phyloP scores from a whole-genome alignment of 2,113 vertebrate genomes.

The Nesoenas mayeri region DNA sequence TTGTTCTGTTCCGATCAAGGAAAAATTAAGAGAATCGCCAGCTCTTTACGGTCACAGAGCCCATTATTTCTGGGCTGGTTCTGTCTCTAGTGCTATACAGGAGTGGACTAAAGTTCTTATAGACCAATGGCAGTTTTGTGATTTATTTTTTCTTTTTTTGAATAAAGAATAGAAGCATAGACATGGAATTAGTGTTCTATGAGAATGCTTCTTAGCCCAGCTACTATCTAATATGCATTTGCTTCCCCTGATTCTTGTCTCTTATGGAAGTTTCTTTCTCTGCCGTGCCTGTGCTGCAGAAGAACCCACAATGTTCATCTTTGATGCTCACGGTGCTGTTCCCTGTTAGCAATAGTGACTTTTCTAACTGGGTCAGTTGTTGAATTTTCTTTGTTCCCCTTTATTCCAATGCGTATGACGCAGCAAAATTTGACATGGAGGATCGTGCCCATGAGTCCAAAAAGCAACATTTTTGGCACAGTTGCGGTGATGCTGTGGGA shows the following conservation, averaged over 20 bases:
- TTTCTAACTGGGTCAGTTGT: not conserved
- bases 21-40: not conserved
- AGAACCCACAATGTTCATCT: not conserved
- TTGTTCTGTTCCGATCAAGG: not conserved
- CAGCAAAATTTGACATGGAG: not conserved
- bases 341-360: not conserved
- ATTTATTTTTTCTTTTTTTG: not conserved
- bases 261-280: not conserved
- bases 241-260: not conserved
- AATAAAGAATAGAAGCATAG: not conserved
- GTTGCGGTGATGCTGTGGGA: not conserved
- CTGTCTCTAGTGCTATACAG: not conserved
- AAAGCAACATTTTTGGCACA: not conserved
- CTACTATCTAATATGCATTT: not conserved
- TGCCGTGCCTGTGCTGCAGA: not conserved
- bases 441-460: not conserved
- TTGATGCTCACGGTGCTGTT: not conserved
- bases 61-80: not conserved
- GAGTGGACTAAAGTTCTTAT: not conserved
- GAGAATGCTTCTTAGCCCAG: not conserved
- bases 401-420: not conserved
- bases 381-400: not conserved
- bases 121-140: not conserved
- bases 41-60: not conserved
- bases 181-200: not conserved